These are phyloP conservation scores for Forficula auricularia DNA, from an alignment of 1,140 invertebrate genomes.

Conservation along the genomic window DNA sequence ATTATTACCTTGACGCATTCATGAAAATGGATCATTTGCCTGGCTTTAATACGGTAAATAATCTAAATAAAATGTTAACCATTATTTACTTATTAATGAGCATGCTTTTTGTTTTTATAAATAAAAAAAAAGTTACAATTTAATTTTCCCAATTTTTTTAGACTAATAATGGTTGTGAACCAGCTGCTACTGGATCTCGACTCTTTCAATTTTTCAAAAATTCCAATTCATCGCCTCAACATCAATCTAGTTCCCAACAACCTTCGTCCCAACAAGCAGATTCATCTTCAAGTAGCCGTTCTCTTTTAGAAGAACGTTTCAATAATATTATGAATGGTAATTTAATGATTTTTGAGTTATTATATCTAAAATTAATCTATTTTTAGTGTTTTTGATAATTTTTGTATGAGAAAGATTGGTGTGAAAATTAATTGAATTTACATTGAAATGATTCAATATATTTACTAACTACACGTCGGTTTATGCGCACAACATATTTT, in stretches of 20 bases:
- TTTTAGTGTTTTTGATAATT: no score
- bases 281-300: constrained; percentile 26
- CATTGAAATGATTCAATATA: no score
- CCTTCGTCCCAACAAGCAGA: constrained; percentile 6
- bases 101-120: no score
- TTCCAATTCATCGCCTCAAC: constrained; percentile 28
- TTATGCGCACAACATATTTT: no score
- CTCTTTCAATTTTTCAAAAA: constrained; percentile 45
- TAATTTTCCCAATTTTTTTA: constrained; percentile 19
- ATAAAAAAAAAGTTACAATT: constrained; percentile 3
- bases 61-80: constrained; percentile 25
- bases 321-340: constrained; percentile 44
- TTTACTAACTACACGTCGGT: no score
- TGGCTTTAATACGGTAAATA: constrained; percentile 35
- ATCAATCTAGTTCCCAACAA: neutral
- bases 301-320: constrained; percentile 42
- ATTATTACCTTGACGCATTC: constrained; percentile 57
- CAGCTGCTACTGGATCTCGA: constrained; percentile 30
- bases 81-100: constrained; percentile 7
- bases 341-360: no score
- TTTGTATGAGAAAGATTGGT: no score
- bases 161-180: constrained; percentile 35
- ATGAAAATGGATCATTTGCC: constrained; percentile 46
- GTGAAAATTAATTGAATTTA: no score
- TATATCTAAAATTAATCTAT: no score